phyloP scores from a whole-genome alignment of 2,888 invertebrate genomes.

The Taphrorychus bicolor region DNA sequence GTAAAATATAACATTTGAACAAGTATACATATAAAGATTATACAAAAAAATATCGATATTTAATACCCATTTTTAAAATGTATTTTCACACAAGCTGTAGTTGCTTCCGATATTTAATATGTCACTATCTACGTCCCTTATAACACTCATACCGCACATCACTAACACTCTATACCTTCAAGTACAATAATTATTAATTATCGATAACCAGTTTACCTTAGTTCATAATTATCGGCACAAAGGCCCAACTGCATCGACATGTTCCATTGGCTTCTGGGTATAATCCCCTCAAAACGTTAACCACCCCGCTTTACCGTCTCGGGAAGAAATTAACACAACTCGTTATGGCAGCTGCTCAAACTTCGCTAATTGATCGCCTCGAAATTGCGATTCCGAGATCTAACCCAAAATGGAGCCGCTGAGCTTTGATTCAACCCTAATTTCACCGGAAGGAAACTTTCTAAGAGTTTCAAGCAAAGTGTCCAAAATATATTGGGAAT shows the following conservation, averaged over 20 bases:
- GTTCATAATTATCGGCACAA: background rate
- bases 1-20: too few species aligned
- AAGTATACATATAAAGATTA: too few species aligned
- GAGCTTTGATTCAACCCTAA: background rate
- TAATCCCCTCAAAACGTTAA: conserved; percentile 6
- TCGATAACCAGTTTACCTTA: background rate
- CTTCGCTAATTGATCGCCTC: conserved; percentile 1
- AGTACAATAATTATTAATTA: background rate
- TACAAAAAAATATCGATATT: too few species aligned
- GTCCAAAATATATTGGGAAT: too few species aligned
- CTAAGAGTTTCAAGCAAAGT: too few species aligned
- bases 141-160: too few species aligned
- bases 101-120: too few species aligned
- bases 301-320: background rate
- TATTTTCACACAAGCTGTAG: too few species aligned
- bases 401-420: background rate
- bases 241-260: background rate
- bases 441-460: background rate
- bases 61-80: too few species aligned
- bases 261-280: conserved; percentile 1
- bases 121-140: too few species aligned
- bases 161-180: too few species aligned
- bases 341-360: background rate
- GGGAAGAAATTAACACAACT: conserved; percentile 6
- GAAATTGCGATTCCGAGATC: background rate